phyloP scores from a whole-genome alignment of 2,113 vertebrate species.

The Toxostoma redivivum region DNA sequence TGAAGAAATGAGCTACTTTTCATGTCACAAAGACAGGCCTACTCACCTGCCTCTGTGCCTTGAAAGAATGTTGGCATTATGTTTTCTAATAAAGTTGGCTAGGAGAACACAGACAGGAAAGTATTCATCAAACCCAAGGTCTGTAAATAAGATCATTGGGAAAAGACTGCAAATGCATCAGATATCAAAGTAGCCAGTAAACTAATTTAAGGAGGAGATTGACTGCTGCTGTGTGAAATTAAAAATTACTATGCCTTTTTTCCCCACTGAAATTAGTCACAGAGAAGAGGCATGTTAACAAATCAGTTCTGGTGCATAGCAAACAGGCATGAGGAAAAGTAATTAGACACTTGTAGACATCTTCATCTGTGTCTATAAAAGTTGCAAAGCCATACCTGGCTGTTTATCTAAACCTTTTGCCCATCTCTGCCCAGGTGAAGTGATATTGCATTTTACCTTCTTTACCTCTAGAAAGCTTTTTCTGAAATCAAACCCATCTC shows the following conservation, averaged over 20 bases:
- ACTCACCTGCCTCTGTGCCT: background rate
- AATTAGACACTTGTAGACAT: background rate
- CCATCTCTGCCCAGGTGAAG: background rate
- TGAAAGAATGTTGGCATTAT: background rate
- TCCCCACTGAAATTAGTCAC: background rate
- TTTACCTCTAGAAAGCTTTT: background rate
- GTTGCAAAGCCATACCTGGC: background rate
- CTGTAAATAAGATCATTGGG: background rate
- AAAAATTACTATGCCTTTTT: background rate
- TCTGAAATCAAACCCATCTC: background rate
- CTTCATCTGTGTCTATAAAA: background rate
- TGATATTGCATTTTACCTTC: background rate
- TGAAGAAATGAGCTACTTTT: background rate
- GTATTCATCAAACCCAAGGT: background rate
- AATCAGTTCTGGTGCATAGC: background rate
- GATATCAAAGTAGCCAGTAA: background rate
- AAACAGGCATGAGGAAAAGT: background rate
- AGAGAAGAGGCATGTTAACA: background rate
- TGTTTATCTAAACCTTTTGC: background rate
- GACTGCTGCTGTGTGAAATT: background rate
- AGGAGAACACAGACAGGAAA: background rate
- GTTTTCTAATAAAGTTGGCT: background rate
- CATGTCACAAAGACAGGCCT: background rate
- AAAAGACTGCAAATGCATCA: background rate
- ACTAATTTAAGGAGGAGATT: background rate